These are phyloP conservation scores for Seladonia tumulorum DNA, from an alignment of 2,888 invertebrate species.

Conservation along the genomic window DNA sequence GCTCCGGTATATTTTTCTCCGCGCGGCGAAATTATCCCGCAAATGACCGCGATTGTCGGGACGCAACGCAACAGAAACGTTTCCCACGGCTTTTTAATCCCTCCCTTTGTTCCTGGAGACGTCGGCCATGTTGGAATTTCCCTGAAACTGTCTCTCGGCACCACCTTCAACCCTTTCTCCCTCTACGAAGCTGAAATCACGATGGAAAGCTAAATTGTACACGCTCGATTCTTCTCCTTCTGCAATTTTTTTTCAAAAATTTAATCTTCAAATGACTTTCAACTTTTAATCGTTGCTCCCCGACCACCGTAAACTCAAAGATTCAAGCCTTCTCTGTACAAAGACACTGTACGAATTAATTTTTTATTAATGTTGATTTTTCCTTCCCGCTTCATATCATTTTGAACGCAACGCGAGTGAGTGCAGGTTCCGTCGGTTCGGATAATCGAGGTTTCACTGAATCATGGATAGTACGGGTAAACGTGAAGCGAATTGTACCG, in stretches of 20 bases:
- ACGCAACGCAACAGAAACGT: constrained; percentile 28
- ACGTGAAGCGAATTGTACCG: no score
- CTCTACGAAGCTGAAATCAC: not conserved
- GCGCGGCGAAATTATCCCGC: constrained; percentile 43
- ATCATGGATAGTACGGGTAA: no score
- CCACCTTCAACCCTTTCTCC: not conserved
- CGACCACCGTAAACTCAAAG: not conserved
- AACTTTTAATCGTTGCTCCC: not conserved
- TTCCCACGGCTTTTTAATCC: constrained; percentile 10
- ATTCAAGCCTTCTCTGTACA: not conserved
- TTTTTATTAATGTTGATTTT: no score
- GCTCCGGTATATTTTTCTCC: constrained; percentile 33
- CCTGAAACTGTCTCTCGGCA: not conserved
- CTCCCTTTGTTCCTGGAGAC: constrained; percentile 14
- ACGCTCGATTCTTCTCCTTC: not conserved
- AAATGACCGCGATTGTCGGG: constrained; percentile 48
- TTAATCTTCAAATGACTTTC: not conserved
- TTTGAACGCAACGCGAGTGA: not conserved
- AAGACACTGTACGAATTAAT: not conserved
- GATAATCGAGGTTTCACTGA: no score
- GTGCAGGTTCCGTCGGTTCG: no score
- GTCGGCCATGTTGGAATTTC: constrained; percentile 1
- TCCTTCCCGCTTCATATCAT: not conserved
- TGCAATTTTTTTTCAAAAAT: not conserved
- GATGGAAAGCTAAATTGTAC: not conserved